phyloP scores from a whole-genome alignment of 2,888 invertebrate species.

The Eupeodes latifasciatus region DNA sequence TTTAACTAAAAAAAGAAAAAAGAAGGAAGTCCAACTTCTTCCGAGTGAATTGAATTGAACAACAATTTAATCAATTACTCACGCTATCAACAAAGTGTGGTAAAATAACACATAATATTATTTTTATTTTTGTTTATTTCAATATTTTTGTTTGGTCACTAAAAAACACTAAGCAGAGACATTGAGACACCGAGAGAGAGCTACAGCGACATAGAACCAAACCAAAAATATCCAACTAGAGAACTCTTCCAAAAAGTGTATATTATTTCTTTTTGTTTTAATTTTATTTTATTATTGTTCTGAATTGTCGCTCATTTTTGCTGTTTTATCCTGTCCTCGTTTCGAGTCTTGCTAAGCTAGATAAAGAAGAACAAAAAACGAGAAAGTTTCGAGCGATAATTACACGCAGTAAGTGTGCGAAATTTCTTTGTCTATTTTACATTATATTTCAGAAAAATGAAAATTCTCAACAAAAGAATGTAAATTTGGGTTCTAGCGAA shows the following conservation, averaged over 20 bases:
- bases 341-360: conserved; percentile 43
- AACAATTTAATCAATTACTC: conserved; percentile 24
- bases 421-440: conserved; percentile 57
- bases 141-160: conserved; percentile 72
- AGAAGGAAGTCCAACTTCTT: conserved; percentile 39
- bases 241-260: conserved; percentile 45
- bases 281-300: conserved; percentile 46
- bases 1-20: neutral
- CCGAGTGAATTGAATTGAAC: neutral
- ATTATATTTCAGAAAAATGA: conserved; percentile 6
- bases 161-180: no score
- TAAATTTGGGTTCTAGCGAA: conserved; percentile 80
- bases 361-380: conserved; percentile 51
- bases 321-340: neutral
- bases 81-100: conserved; percentile 38
- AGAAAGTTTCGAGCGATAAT: conserved; percentile 29
- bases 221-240: conserved; percentile 49
- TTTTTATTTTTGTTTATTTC: conserved; percentile 73
- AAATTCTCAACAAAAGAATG: conserved; percentile 1
- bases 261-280: neutral
- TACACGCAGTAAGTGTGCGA: conserved; percentile 52
- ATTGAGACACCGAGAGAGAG: conserved; percentile 34
- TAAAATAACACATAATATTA: conserved; percentile 44
- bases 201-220: conserved; percentile 16
- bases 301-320: neutral